Percentiles rank a stretch among this genome's conserved stretches.
Conservation (phyloP, 2,797 vertebrate genomes). For the Neopelma chrysocephalum region DNA sequence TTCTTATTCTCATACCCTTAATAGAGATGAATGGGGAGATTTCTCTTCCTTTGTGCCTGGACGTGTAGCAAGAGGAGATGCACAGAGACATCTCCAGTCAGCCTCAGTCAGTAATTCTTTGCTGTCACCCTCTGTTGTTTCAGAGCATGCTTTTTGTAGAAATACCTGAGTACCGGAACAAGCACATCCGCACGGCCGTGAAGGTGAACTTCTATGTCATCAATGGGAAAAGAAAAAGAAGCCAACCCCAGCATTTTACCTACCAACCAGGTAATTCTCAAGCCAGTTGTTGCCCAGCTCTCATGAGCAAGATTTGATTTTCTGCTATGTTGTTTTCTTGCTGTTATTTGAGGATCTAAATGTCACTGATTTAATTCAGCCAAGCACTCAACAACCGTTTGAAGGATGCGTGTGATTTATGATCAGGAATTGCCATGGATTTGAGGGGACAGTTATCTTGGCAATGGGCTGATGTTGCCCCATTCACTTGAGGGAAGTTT, state of each 20-base stretch:
- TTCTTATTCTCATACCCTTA: neutral
- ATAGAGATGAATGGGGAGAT: neutral
- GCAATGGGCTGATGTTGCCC: neutral
- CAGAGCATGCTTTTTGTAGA: conserved; percentile 97
- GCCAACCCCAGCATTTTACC: conserved; percentile 94
- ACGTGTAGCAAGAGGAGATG: accelerated
- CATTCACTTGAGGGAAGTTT: neutral
- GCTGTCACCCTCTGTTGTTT: neutral
- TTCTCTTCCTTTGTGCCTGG: neutral
- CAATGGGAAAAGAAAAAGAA: conserved; percentile 96
- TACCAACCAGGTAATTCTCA: conserved; percentile 83
- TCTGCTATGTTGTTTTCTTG: neutral
- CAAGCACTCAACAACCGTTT: neutral
- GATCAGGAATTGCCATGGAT: neutral
- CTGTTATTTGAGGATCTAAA: neutral
- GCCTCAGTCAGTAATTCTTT: neutral
- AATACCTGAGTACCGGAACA: conserved; percentile 89
- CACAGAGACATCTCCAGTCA: accelerated
- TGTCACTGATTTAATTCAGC: neutral
- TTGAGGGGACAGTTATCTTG: neutral
- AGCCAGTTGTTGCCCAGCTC: neutral
- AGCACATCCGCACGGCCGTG: conserved; percentile 81
- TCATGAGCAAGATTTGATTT: neutral
- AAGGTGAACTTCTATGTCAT: conserved; percentile 98
- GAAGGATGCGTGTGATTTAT: neutral